Base-by-base conservation (phyloP, 2,888 invertebrate genomes). In the Diaperis boleti region DNA sequence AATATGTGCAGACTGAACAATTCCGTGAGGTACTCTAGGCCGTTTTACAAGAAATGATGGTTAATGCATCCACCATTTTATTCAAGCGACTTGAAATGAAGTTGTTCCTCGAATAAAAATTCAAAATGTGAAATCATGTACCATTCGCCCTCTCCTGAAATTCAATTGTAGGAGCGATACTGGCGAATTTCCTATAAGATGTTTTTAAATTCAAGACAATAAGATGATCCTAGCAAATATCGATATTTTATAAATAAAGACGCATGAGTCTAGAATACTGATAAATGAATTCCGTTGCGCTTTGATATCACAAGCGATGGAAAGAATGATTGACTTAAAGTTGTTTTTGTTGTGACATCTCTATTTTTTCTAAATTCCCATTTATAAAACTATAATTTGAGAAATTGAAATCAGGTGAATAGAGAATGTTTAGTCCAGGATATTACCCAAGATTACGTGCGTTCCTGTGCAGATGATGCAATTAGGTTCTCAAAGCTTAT, bases 241-340 rank as follows among this genome's bases (percentile, higher is more conserved):
- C 47, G 54, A 60, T 64, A 52, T 59, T 59, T 26, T 39, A 29
- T 26, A 59, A 60, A 60, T 64, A 64, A 55, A 64, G 64, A 59
- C 26, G 49, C 15, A 60, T 60, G 55, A 47, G 42, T 13, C 26
- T 35, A 6, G 42, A 42, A 57, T 59, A 54, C 39, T 20, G 55
- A 64, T 60, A 64, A 64, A 60, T 55, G 44, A 56, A 10, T 45
- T 59, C 35, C 26, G 37, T 37, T 52, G 11, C 7, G 29, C 14
- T 1, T 49, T 41, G 10, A 35, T 39, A 20, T 57, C 37, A 55
- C 37, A 39, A 42, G 22, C 49, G 33, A 52, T 18, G 33, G 33
- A 49, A 49, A 11, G n/a, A 2, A 4, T 20, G 18, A 62, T 62
- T 56, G 39, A 52, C 57, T 26, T 59, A 35, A 39, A 45, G 44